These are phyloP conservation scores for Hemibagrus guttatus DNA, from an alignment of 2,797 vertebrate species.

Conservation along the genomic window DNA sequence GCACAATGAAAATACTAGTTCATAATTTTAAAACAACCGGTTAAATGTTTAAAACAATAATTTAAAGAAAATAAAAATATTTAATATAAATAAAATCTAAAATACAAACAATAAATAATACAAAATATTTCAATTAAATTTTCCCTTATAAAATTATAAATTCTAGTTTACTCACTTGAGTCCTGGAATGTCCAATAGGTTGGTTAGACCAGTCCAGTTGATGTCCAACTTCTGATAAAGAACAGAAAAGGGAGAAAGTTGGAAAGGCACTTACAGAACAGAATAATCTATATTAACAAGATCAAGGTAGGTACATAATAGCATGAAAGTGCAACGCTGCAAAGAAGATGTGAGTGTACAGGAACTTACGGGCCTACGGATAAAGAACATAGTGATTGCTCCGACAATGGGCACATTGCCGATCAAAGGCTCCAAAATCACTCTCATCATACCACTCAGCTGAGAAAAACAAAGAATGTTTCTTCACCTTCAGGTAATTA, in stretches of 20 bases:
- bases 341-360: slow-evolving; percentile 8
- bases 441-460: slow-evolving; percentile 88
- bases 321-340: not conserved
- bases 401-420: slow-evolving; percentile 90
- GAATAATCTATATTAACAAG: not conserved
- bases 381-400: slow-evolving; percentile 93
- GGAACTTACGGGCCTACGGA: slow-evolving; percentile 85
- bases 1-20: not conserved
- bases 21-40: not conserved
- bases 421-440: slow-evolving; percentile 91
- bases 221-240: slow-evolving; percentile 68
- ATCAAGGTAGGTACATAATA: not conserved
- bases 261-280: not conserved
- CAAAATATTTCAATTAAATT: not conserved
- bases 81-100: no score
- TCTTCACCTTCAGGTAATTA: not conserved
- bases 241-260: not conserved
- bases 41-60: not conserved
- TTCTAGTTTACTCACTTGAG: slow-evolving; percentile 80
- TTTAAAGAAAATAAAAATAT: no score
- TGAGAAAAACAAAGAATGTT: slow-evolving; percentile 49
- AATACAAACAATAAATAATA: no score
- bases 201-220: slow-evolving; percentile 96
- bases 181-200: slow-evolving; percentile 91
- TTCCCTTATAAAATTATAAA: not conserved